Evolutionary conservation across 2,888 invertebrate species (phyloP).

Genomic region (Criorhina ranunculi): DNA sequence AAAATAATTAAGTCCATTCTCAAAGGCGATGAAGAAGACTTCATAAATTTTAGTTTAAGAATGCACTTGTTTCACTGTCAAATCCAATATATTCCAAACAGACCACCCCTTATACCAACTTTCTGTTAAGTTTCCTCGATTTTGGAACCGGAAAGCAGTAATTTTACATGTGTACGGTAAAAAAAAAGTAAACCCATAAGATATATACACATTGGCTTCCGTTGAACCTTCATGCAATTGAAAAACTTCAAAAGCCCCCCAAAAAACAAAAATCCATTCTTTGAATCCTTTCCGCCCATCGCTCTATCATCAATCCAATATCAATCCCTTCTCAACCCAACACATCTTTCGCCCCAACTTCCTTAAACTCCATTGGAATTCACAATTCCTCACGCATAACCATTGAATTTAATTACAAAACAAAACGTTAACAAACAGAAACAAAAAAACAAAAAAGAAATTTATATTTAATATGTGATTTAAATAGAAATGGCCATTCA

Average conservation of each 20-base stretch:
- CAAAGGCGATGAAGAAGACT: too few species aligned
- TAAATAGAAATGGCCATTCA: slow-evolving; percentile 73
- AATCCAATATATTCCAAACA: too few species aligned
- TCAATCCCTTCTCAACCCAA: slow-evolving; percentile 1
- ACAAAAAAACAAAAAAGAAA: slow-evolving; percentile 47
- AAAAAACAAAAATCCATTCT: slow-evolving; percentile 9
- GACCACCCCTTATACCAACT: too few species aligned
- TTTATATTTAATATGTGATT: slow-evolving; percentile 72
- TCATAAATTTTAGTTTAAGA: too few species aligned
- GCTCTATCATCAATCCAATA: slow-evolving; percentile 7
- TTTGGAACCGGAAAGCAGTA: too few species aligned
- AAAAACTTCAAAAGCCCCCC: background rate
- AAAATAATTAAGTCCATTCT: too few species aligned
- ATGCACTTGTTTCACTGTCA: too few species aligned
- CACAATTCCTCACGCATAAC: slow-evolving; percentile 42
- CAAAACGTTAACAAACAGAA: slow-evolving; percentile 16
- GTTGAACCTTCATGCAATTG: background rate
- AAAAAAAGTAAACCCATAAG: background rate
- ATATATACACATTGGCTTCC: background rate
- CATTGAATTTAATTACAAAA: slow-evolving; percentile 52
- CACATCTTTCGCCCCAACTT: slow-evolving; percentile 25
- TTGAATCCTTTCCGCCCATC: slow-evolving; percentile 37
- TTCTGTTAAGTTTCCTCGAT: too few species aligned
- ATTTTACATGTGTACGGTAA: background rate
- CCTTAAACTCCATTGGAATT: slow-evolving; percentile 47